Percentiles rank a stretch among this genome's conserved stretches.
Conservation (phyloP, 2,888 invertebrate species). For the Andrena bicolor region DNA sequence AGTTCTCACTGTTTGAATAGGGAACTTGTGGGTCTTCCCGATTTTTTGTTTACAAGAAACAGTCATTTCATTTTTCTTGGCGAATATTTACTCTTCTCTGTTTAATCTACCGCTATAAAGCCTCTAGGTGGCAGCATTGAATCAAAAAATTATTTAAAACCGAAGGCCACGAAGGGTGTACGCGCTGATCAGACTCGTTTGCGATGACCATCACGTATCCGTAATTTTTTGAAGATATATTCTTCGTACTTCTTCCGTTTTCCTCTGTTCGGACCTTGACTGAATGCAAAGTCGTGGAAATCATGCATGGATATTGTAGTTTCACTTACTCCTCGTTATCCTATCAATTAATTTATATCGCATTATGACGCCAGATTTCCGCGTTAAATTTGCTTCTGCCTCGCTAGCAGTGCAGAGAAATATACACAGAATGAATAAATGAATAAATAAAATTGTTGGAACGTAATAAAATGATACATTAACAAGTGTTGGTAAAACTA, state of each 20-base stretch:
- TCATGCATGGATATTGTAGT: neutral
- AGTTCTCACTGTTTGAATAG: no score
- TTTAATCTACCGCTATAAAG: no score
- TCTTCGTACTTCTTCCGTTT: neutral
- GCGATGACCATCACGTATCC: neutral
- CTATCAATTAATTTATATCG: neutral
- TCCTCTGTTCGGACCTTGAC: neutral
- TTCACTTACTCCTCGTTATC: neutral
- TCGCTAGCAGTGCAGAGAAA: neutral
- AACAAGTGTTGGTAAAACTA: no score
- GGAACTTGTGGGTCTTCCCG: no score
- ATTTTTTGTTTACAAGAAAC: no score
- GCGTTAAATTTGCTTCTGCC: neutral
- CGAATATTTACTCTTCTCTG: no score
- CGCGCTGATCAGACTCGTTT: neutral
- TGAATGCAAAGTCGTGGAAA: neutral
- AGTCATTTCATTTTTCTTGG: neutral
- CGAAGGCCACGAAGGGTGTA: neutral
- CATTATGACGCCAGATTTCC: neutral
- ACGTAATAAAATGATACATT: no score
- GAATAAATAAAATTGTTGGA: neutral
- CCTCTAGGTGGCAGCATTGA: no score
- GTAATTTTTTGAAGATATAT: slow-evolving; percentile 4
- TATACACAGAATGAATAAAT: neutral
- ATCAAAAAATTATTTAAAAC: no score